phyloP scores from a whole-genome alignment of 2,113 vertebrate genomes.

The Eudyptes chrysolophus region DNA sequence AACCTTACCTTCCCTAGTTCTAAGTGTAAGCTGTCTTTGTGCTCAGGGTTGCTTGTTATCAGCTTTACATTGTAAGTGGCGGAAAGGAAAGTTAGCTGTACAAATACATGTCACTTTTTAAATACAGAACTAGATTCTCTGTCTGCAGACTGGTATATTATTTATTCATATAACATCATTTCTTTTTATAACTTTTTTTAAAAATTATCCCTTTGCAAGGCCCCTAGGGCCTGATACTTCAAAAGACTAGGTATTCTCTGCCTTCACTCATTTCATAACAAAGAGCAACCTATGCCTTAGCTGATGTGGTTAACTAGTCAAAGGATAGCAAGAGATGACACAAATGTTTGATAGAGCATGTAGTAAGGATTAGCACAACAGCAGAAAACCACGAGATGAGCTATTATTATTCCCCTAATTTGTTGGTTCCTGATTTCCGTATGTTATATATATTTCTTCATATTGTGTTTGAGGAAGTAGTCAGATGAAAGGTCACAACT shows the following conservation, averaged over 20 bases:
- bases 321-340: not conserved
- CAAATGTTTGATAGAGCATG: not conserved
- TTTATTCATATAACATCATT: not conserved
- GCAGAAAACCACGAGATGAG: not conserved
- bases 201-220: not conserved
- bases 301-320: not conserved
- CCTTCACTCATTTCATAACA: not conserved
- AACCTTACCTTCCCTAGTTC: not conserved
- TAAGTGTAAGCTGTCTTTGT: not conserved
- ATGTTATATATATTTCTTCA: not conserved
- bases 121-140: not conserved
- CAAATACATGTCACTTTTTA: not conserved
- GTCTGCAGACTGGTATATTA: not conserved
- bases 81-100: not conserved
- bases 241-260: not conserved
- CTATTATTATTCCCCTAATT: not conserved
- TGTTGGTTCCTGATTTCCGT: not conserved
- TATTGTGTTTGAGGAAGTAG: slow-evolving; percentile 26
- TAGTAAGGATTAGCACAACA: not conserved
- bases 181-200: not conserved
- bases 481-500: slow-evolving; percentile 21
- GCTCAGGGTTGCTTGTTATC: not conserved
- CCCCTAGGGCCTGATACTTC: not conserved
- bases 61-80: not conserved
- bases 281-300: not conserved